phyloP scores from a whole-genome alignment of 2,888 invertebrate species.

The Siphlonurus alternatus region DNA sequence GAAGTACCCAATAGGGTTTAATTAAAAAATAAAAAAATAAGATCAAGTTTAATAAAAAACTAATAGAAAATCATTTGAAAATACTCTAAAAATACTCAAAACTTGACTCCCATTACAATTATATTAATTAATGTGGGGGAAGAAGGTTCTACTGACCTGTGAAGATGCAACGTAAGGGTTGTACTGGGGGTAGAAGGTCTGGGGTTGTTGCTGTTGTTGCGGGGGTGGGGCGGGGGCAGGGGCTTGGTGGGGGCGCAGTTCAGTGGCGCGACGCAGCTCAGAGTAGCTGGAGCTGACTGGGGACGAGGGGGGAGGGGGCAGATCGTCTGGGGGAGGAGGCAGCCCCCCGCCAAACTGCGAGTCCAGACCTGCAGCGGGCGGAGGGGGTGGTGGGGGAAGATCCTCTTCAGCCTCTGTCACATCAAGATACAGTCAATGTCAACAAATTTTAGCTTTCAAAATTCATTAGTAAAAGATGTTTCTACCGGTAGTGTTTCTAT shows the following conservation, averaged over 20 bases:
- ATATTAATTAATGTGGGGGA: too few relatives aligned
- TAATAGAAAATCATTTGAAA: background rate
- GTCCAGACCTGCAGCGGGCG: constrained; percentile 28
- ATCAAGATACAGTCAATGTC: constrained; percentile 10
- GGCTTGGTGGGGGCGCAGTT: constrained; percentile 33
- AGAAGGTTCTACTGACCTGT: constrained; percentile 46
- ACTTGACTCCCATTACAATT: too few relatives aligned
- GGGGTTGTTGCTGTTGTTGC: constrained; percentile 13
- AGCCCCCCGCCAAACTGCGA: constrained; percentile 20
- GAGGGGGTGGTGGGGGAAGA: constrained; percentile 38
- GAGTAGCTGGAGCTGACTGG: constrained; percentile 85
- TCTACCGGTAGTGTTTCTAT: constrained; percentile 4
- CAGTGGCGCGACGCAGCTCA: constrained; percentile 64
- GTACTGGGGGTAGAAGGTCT: background rate
- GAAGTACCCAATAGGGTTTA: too few relatives aligned
- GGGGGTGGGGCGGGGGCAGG: constrained; percentile 33
- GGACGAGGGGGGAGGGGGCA: constrained; percentile 65
- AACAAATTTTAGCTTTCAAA: background rate
- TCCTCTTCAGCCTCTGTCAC: constrained; percentile 30
- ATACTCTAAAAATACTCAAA: too few relatives aligned
- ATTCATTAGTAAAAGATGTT: background rate
- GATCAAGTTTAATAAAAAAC: background rate
- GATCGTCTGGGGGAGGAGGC: constrained; percentile 40
- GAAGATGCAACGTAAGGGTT: constrained; percentile 46
- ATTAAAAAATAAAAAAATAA: background rate